These are phyloP conservation scores for Bostrychus sinensis DNA, from an alignment of 2,113 vertebrate genomes.

Conservation along the genomic window DNA sequence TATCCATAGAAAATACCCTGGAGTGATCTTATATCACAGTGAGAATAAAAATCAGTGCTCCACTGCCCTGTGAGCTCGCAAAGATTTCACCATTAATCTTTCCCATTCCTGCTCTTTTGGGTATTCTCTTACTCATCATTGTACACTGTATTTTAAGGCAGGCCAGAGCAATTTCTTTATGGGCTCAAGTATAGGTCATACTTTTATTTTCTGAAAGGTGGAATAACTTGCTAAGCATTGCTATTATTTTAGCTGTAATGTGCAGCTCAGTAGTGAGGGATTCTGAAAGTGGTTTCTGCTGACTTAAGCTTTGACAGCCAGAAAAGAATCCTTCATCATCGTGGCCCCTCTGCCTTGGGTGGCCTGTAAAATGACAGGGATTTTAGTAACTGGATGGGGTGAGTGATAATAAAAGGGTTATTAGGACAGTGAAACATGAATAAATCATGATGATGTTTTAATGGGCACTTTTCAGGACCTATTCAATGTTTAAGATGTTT, in stretches of 20 bases:
- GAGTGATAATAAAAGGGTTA: conserved; percentile 9
- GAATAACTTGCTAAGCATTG: conserved; percentile 5
- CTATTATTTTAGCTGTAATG: conserved; percentile 21
- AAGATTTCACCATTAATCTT: conserved; percentile 44
- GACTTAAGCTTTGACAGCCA: conserved; percentile 26
- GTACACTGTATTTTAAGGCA: conserved; percentile 33
- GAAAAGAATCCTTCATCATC: conserved; percentile 18
- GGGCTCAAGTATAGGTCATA: conserved; percentile 20
- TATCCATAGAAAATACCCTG: conserved; percentile 41
- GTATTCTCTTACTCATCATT: conserved; percentile 36
- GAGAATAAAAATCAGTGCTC: conserved; percentile 32
- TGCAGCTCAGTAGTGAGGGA: conserved; percentile 18
- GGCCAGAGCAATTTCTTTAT: conserved; percentile 27
- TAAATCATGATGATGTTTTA: conserved; percentile 12
- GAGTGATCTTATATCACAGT: conserved; percentile 36
- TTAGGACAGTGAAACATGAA: conserved; percentile 7
- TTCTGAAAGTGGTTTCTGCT: conserved; percentile 24
- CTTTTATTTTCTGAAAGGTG: conserved; percentile 26
- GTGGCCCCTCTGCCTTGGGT: conserved; percentile 1
- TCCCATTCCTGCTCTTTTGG: conserved; percentile 30
- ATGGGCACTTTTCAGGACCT: conserved; percentile 3
- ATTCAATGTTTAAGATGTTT: background rate
- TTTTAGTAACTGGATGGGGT: background rate
- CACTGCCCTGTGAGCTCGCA: conserved; percentile 43
- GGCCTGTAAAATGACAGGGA: conserved; percentile 7